A percentile compares a stretch with the other conserved stretches of the same genome.
Evolutionary conservation across 2,888 invertebrate genomes (phyloP).

Genomic region (Allophyes oxyacanthae): DNA sequence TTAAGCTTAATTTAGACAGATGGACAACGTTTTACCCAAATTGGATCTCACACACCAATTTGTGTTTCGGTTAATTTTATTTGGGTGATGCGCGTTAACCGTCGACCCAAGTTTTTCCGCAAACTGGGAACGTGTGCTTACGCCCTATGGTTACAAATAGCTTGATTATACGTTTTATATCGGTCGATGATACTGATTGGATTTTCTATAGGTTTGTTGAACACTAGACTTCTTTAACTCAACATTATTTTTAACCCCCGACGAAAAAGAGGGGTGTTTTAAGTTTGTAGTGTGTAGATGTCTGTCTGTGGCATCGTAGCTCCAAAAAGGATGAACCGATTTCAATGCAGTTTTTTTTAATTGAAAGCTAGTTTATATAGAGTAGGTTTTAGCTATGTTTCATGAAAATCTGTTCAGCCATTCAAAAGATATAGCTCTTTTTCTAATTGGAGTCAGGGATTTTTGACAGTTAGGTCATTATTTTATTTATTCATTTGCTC

Average conservation of each 20-base stretch:
- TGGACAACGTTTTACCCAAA: constrained; percentile 53
- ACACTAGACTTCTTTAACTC: constrained; percentile 8
- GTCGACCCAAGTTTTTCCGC: constrained; percentile 43
- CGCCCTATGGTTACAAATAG: constrained; percentile 48
- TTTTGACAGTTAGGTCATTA: too few relatives aligned
- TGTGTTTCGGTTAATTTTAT: constrained; percentile 58
- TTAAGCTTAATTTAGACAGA: constrained; percentile 57
- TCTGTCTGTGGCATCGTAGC: too few relatives aligned
- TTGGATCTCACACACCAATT: constrained; percentile 53
- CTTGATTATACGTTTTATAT: constrained; percentile 47
- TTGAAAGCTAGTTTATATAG: too few relatives aligned
- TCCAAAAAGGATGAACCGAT: too few relatives aligned
- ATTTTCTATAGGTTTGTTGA: constrained; percentile 36
- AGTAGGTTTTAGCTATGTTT: too few relatives aligned
- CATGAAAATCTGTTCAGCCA: too few relatives aligned
- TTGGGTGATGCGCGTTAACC: constrained; percentile 39
- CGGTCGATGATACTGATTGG: constrained; percentile 48
- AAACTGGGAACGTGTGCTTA: constrained; percentile 26
- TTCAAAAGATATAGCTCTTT: too few relatives aligned
- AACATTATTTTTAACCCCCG: not conserved
- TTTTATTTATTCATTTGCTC: too few relatives aligned
- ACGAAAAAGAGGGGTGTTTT: too few relatives aligned
- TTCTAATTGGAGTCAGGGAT: too few relatives aligned
- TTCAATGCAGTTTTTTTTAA: too few relatives aligned
- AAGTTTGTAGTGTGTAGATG: too few relatives aligned